phyloP scores from a whole-genome alignment of 2,888 invertebrate species.

The Nezara viridula region DNA sequence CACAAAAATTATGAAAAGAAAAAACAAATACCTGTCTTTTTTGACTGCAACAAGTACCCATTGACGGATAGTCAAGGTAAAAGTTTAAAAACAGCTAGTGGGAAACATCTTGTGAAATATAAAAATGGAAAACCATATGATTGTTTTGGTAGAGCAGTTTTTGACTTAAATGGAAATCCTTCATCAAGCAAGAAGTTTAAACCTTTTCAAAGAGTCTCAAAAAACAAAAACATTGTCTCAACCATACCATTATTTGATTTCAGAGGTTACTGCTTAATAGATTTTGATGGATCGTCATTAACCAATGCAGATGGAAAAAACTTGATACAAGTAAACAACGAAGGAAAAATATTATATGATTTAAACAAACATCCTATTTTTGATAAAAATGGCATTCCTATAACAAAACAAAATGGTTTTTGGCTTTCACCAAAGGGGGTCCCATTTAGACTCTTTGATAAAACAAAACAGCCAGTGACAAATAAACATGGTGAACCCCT shows the following conservation, averaged over 20 bases:
- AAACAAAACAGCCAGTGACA: slow-evolving; percentile 59
- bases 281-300: slow-evolving; percentile 59
- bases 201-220: background rate
- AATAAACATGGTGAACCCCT: slow-evolving; percentile 60
- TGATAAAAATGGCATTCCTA: slow-evolving; percentile 60
- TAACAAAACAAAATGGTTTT: slow-evolving; percentile 58
- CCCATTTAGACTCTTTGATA: slow-evolving; percentile 59
- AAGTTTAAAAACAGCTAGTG: slow-evolving; percentile 55
- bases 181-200: slow-evolving; percentile 56
- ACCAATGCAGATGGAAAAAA: slow-evolving; percentile 52
- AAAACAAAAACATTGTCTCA: slow-evolving; percentile 31
- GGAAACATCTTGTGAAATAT: slow-evolving; percentile 49
- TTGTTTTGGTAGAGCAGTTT: slow-evolving; percentile 59
- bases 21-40: slow-evolving; percentile 38
- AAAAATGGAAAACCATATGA: slow-evolving; percentile 61
- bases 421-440: slow-evolving; percentile 59
- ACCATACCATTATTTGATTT: slow-evolving; percentile 45
- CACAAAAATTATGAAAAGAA: slow-evolving; percentile 7
- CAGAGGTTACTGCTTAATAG: slow-evolving; percentile 55
- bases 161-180: slow-evolving; percentile 57
- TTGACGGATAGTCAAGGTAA: slow-evolving; percentile 59
- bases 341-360: slow-evolving; percentile 56
- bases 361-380: slow-evolving; percentile 51
- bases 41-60: slow-evolving; percentile 59
- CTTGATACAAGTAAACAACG: slow-evolving; percentile 34